Base-by-base conservation (phyloP, 1,140 invertebrate genomes). In the Holotrichia oblita region DNA sequence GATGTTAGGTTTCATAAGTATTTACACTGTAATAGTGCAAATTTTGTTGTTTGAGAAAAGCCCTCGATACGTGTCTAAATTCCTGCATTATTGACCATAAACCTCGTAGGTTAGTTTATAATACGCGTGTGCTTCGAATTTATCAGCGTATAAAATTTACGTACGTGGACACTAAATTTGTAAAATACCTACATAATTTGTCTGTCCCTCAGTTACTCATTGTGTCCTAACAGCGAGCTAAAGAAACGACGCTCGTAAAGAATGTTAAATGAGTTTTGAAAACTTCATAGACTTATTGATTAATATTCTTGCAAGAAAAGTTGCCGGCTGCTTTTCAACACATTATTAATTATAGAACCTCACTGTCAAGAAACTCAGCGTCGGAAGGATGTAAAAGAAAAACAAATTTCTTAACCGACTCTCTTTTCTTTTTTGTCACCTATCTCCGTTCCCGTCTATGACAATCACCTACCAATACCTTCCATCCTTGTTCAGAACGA, bases 381-480 rank as follows among this genome's bases (percentile, higher is more conserved):
- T 64, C 17, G 24, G 24, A 64, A 22, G 10, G 24, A 64, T 10
- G 61, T 27, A 64, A 20, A 64, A 64, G 61, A 64, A 64, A 27
- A 64, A 64, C 61, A 64, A 64, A 64, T 64, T 64, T 64, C 61
- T 64, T 27, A 64, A 64, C 61, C 61, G 61, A 27, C 61, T 20
- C 61, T 14, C 61, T 20, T 10, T n/a, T n/a, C n/a, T n/a, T n/a
- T n/a, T n/a, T n/a, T n/a, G n/a, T n/a, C n/a, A n/a, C n/a, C n/a
- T n/a, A 22, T 20, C 24, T 7, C 3, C 17, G 17, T 64, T 27
- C 22, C 61, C 0, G n/a, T 64, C 61, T 64, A 14, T 12, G n/a
- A 22, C 61, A 9, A 20, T 64, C 22, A 9, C 3, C 61, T 7
- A 8, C 61, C 24, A 64, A 20, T 9, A 20, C 10, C 17, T 17